Percentiles rank a stretch among this genome's conserved stretches.
phyloP scores from a whole-genome alignment of 2,797 vertebrate genomes.

The Protonibea diacanthus region DNA sequence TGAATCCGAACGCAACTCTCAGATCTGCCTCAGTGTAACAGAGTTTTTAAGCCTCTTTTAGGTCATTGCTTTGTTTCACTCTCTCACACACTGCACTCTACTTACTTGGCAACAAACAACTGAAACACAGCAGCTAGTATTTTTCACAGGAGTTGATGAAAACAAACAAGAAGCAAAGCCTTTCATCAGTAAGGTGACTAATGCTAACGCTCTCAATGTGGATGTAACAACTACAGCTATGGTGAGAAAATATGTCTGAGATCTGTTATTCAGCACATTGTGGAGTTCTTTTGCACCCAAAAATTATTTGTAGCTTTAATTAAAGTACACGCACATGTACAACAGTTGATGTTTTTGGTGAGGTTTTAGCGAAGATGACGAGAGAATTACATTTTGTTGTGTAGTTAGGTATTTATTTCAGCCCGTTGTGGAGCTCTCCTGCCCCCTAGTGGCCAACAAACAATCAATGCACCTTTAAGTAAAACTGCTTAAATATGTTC shows the following conservation, averaged over 20 bases:
- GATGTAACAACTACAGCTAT: no score
- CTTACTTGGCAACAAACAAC: background rate
- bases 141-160: background rate
- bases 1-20: background rate
- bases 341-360: background rate
- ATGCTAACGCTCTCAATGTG: background rate
- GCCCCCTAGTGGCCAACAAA: no score
- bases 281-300: background rate
- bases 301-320: background rate
- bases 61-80: background rate
- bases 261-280: background rate
- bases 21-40: no score
- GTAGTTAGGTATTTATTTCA: no score
- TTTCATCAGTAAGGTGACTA: background rate
- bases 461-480: no score
- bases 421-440: no score
- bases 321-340: no score
- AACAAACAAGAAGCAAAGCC: background rate
- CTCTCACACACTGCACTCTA: background rate
- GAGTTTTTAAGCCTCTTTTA: background rate
- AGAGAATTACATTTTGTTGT: no score
- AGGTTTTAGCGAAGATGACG: no score
- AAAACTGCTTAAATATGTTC: no score
- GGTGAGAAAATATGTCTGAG: no score
- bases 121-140: background rate